phyloP scores from a whole-genome alignment of 2,113 vertebrate genomes.

The Bufo gargarizans region DNA sequence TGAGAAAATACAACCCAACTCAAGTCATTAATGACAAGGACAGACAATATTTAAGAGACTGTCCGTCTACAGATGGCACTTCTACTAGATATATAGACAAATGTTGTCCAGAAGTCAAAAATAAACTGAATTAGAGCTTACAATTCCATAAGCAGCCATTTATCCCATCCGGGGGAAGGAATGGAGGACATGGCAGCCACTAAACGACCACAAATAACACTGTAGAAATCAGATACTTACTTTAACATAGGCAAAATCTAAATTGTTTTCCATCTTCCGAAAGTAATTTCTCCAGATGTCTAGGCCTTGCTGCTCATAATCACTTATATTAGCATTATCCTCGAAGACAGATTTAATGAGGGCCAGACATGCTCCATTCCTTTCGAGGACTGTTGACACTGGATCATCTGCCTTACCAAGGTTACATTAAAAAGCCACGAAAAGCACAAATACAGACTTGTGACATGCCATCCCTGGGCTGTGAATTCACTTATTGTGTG shows the following conservation, averaged over 20 bases:
- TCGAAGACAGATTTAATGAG: slow-evolving; percentile 23
- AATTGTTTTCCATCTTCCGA: slow-evolving; percentile 72
- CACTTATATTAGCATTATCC: background rate
- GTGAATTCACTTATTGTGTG: slow-evolving; percentile 68
- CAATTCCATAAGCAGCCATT: background rate
- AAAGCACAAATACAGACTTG: slow-evolving; percentile 61
- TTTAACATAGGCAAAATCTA: slow-evolving; percentile 79
- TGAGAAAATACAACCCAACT: background rate
- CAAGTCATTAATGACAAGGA: background rate
- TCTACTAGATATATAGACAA: background rate
- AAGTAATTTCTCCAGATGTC: slow-evolving; percentile 24
- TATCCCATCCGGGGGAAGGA: background rate
- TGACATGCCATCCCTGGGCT: slow-evolving; percentile 62
- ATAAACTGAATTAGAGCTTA: background rate
- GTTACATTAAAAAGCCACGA: slow-evolving; percentile 61
- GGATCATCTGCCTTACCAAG: slow-evolving; percentile 63
- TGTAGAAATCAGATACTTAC: slow-evolving; percentile 73
- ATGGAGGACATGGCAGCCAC: background rate
- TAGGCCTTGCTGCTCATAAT: background rate
- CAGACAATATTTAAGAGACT: background rate
- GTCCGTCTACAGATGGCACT: background rate
- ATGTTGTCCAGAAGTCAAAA: background rate
- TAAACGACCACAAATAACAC: background rate
- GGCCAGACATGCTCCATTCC: slow-evolving; percentile 55
- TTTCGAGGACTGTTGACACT: slow-evolving; percentile 60